Percentiles rank a stretch among this genome's conserved stretches.
Conservation (phyloP, 2,113 vertebrate species). For the Caranx ignobilis region DNA sequence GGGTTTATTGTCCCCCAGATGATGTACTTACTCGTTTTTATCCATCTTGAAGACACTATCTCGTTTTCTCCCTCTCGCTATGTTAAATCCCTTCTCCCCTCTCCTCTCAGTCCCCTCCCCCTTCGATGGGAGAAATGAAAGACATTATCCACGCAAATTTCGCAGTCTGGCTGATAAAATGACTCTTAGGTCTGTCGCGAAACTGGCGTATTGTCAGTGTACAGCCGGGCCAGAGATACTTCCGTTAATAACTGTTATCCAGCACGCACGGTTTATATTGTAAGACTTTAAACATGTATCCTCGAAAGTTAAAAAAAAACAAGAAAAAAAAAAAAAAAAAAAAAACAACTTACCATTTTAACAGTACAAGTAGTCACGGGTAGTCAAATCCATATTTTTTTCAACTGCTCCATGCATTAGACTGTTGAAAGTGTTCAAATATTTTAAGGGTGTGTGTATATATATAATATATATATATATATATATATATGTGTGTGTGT, state of each 20-base stretch:
- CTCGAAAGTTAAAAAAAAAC: neutral
- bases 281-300: neutral
- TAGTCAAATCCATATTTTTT: neutral
- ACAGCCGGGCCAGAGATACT: neutral
- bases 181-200: constrained; percentile 29
- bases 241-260: neutral
- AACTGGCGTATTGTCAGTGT: constrained; percentile 2
- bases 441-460: no score
- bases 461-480: no score
- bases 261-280: neutral
- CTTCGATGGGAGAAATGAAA: constrained; percentile 85
- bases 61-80: constrained; percentile 81
- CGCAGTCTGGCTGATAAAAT: constrained; percentile 62
- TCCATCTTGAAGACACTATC: constrained; percentile 86
- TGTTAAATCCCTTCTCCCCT: constrained; percentile 87
- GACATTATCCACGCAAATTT: constrained; percentile 83
- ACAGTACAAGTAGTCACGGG: neutral
- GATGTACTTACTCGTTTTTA: constrained; percentile 87
- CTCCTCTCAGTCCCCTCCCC: constrained; percentile 87
- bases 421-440: neutral
- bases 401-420: neutral
- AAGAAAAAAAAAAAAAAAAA: no score
- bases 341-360: neutral
- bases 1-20: neutral
- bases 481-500: no score